These are phyloP conservation scores for Penelope pileata DNA, from an alignment of 2,113 vertebrate genomes.

Conservation along the genomic window DNA sequence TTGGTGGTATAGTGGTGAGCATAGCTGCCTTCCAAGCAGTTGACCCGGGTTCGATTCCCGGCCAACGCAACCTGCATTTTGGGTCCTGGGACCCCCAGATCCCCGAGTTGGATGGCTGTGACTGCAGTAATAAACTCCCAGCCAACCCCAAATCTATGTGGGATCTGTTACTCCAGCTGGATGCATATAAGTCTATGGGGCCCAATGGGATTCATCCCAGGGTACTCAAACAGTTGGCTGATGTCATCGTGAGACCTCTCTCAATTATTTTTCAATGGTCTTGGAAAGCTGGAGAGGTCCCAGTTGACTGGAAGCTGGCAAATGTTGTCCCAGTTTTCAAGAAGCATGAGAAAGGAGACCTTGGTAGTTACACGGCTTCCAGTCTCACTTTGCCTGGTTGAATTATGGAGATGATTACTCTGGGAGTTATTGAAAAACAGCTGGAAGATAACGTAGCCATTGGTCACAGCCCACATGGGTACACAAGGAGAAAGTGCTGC, in stretches of 20 bases:
- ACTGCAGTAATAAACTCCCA: background rate
- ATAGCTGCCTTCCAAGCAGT: constrained; percentile 77
- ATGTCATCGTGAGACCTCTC: background rate
- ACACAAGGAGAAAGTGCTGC: background rate
- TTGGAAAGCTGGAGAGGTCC: background rate
- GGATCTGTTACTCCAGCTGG: background rate
- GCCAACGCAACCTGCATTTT: constrained; percentile 27
- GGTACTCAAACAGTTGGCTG: background rate
- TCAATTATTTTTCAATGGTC: background rate
- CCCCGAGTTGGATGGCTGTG: background rate
- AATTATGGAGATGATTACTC: background rate
- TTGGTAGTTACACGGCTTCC: background rate
- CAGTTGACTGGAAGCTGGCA: background rate
- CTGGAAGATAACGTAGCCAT: background rate
- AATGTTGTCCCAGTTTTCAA: background rate
- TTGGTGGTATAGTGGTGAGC: background rate
- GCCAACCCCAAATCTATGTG: background rate
- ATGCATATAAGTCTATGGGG: background rate
- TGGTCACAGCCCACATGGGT: background rate
- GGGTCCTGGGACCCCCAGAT: background rate
- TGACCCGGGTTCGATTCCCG: constrained; percentile 68
- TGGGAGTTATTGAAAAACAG: background rate
- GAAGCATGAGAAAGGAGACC: background rate
- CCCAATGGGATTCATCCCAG: background rate
- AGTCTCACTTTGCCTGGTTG: background rate